phyloP scores from a whole-genome alignment of 2,888 invertebrate species.

The Conchocele bisecta region DNA sequence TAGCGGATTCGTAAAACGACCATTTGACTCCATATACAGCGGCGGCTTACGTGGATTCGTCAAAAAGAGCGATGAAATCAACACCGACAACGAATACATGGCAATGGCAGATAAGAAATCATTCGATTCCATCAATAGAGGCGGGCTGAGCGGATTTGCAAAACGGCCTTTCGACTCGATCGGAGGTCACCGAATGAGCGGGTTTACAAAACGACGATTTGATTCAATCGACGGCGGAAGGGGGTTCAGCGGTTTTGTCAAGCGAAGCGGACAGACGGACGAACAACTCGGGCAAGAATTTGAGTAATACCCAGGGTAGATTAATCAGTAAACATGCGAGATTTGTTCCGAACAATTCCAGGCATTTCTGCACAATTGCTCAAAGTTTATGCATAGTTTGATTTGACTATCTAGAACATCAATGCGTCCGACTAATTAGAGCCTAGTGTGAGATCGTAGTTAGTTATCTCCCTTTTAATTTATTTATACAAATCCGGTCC shows the following conservation, averaged over 20 bases:
- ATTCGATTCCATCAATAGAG: slow-evolving; percentile 39
- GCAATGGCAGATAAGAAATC: slow-evolving; percentile 1
- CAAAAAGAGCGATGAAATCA: slow-evolving; percentile 9
- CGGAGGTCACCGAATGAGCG: slow-evolving; percentile 21
- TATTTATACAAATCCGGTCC: too few species aligned
- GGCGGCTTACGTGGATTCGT: slow-evolving; percentile 37
- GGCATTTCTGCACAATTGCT: too few species aligned
- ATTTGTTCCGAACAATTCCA: too few species aligned
- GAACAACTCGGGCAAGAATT: too few species aligned
- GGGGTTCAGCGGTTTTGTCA: slow-evolving; percentile 27
- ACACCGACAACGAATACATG: not conserved
- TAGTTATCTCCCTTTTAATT: too few species aligned
- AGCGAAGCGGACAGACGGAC: too few species aligned
- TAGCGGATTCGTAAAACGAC: slow-evolving; percentile 22
- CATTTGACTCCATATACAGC: slow-evolving; percentile 31
- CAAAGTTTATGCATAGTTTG: too few species aligned
- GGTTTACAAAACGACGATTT: slow-evolving; percentile 41
- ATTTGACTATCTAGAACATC: too few species aligned
- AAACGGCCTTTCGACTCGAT: slow-evolving; percentile 45
- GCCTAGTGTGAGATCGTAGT: too few species aligned
- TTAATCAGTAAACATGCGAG: too few species aligned
- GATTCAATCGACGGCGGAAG: slow-evolving; percentile 21
- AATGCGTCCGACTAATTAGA: too few species aligned
- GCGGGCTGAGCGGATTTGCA: slow-evolving; percentile 39
- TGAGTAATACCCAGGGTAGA: too few species aligned